These are phyloP conservation scores for Steatocranus sp. DNA, from an alignment of 2,797 vertebrate species.

Conservation along the genomic window DNA sequence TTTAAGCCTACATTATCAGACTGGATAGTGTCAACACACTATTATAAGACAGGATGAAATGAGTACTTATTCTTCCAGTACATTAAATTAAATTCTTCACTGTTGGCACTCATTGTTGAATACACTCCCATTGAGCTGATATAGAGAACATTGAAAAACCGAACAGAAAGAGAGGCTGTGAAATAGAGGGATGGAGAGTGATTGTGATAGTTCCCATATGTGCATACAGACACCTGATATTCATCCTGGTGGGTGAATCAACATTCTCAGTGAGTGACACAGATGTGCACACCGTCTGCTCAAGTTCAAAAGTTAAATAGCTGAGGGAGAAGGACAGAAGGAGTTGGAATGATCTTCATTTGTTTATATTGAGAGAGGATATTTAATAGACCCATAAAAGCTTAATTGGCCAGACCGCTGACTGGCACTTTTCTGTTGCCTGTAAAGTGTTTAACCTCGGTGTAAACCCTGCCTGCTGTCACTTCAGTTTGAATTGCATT, in stretches of 20 bases:
- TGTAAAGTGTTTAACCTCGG: slow-evolving; percentile 7
- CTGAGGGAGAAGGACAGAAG: slow-evolving; percentile 26
- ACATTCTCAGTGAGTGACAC: slow-evolving; percentile 70
- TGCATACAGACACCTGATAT: slow-evolving; percentile 72
- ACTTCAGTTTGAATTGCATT: neutral
- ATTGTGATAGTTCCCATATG: slow-evolving; percentile 74
- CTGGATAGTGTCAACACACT: neutral
- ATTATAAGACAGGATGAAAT: neutral
- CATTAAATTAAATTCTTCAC: slow-evolving; percentile 12
- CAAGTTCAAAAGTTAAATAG: slow-evolving; percentile 35
- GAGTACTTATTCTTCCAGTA: neutral
- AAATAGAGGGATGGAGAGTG: slow-evolving; percentile 21
- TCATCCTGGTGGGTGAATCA: slow-evolving; percentile 65
- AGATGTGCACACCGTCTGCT: slow-evolving; percentile 58
- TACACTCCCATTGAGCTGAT: neutral
- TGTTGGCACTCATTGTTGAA: neutral
- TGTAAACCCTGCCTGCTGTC: neutral
- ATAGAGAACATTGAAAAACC: slow-evolving; percentile 1
- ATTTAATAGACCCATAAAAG: slow-evolving; percentile 52
- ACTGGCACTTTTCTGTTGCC: slow-evolving; percentile 34
- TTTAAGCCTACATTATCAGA: neutral
- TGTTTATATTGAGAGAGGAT: slow-evolving; percentile 61
- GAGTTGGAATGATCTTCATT: slow-evolving; percentile 34
- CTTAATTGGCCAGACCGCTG: slow-evolving; percentile 52
- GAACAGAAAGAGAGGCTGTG: neutral